A percentile compares a stretch with the other conserved stretches of the same genome.
Conservation (phyloP, 53 echinoderm and acorn worm genomes). For the Stichopus horrens region DNA sequence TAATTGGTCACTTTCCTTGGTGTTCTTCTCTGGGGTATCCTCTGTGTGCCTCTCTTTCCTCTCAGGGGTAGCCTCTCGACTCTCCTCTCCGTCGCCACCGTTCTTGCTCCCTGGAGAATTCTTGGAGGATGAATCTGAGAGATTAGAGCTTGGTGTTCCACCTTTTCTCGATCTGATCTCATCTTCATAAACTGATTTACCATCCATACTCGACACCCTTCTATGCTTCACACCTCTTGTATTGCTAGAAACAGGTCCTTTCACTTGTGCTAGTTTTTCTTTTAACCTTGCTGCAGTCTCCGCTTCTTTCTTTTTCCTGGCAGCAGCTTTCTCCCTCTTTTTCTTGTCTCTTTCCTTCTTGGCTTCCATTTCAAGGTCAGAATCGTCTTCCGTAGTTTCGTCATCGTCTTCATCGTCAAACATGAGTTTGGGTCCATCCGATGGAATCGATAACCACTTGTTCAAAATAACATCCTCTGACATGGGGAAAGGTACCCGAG, state of each 20-base stretch:
- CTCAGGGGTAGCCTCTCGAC: slow-evolving; percentile 7
- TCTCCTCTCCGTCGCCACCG: background rate
- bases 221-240: slow-evolving; percentile 39
- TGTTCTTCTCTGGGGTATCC: background rate
- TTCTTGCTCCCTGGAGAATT: slow-evolving; percentile 6
- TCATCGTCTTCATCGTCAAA: slow-evolving; percentile 9
- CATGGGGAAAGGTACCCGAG: slow-evolving; percentile 52
- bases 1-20: background rate
- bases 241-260: slow-evolving; percentile 42
- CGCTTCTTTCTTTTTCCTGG: slow-evolving; percentile 43
- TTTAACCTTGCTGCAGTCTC: slow-evolving; percentile 32
- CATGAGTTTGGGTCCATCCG: slow-evolving; percentile 25
- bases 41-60: background rate
- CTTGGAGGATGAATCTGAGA: slow-evolving; percentile 16
- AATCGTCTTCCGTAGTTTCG: slow-evolving; percentile 24
- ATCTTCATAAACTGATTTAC: slow-evolving; percentile 33
- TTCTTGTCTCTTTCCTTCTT: slow-evolving; percentile 35
- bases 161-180: slow-evolving; percentile 30
- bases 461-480: slow-evolving; percentile 48
- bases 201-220: slow-evolving; percentile 38
- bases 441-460: slow-evolving; percentile 42
- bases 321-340: slow-evolving; percentile 25
- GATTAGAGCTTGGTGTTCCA: slow-evolving; percentile 23
- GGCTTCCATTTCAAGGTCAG: slow-evolving; percentile 26
- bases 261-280: slow-evolving; percentile 35